Conservation (phyloP, 2,888 invertebrate species). For the Cephonodes hylas region DNA sequence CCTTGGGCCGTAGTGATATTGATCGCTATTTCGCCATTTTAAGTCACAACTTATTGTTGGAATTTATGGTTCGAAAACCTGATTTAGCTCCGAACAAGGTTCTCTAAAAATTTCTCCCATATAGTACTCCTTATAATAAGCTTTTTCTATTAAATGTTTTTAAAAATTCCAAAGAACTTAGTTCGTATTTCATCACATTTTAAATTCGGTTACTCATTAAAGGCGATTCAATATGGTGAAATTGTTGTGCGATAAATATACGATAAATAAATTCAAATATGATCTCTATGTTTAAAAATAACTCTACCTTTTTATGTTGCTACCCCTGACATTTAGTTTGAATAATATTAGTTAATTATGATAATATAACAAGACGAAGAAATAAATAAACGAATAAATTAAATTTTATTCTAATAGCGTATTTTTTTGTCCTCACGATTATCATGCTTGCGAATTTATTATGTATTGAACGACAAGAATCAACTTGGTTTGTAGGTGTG, state of each 20-base stretch:
- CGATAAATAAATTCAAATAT: not conserved
- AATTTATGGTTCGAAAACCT: too few species aligned
- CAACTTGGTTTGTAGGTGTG: too few species aligned
- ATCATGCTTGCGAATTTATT: not conserved
- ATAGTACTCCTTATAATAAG: too few species aligned
- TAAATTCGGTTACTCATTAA: not conserved
- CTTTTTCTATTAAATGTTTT: too few species aligned
- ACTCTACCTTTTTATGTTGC: not conserved
- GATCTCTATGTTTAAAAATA: not conserved
- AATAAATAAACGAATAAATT: constrained; percentile 6
- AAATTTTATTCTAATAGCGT: not conserved
- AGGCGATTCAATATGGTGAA: not conserved
- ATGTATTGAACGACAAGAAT: too few species aligned
- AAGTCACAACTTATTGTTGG: not conserved
- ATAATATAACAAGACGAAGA: not conserved
- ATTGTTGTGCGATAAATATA: not conserved
- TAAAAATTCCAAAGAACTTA: not conserved
- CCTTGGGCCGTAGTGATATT: not conserved
- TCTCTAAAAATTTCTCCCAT: too few species aligned
- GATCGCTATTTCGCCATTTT: not conserved
- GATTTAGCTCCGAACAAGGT: too few species aligned
- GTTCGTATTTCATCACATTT: not conserved
- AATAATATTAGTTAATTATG: not conserved
- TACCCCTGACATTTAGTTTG: not conserved
- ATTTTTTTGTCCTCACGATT: not conserved